Conservation (phyloP, 2,888 invertebrate species). For the Alentia gelatinosa region DNA sequence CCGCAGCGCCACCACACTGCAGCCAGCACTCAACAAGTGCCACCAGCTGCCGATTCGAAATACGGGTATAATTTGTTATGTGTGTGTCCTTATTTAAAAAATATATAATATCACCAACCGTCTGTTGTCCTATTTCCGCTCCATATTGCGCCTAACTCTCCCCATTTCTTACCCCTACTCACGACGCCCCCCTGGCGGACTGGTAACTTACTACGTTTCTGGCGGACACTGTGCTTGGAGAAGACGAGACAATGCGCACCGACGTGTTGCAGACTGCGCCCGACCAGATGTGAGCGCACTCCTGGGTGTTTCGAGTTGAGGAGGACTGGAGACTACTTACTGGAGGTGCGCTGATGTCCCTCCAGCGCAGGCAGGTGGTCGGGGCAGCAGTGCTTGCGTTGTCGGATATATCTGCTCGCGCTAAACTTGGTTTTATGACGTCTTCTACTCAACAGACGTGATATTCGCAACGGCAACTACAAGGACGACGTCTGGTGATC, state of each 20-base stretch:
- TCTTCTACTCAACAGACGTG: too few species aligned
- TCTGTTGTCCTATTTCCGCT: not conserved
- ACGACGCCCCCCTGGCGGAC: not conserved
- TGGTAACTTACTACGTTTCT: too few species aligned
- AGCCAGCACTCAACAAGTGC: conserved; percentile 43
- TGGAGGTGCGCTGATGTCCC: not conserved
- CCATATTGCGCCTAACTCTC: not conserved
- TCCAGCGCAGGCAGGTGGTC: not conserved
- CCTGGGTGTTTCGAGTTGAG: conserved; percentile 16
- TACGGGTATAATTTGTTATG: not conserved
- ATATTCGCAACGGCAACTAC: too few species aligned
- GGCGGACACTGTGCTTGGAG: not conserved
- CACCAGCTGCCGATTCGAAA: not conserved
- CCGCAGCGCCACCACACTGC: not conserved
- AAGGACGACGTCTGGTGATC: too few species aligned
- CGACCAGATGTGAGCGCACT: conserved; percentile 2
- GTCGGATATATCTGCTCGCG: too few species aligned
- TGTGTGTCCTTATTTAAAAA: not conserved
- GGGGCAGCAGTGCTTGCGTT: not conserved
- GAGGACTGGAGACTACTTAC: conserved; percentile 13
- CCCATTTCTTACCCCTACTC: not conserved
- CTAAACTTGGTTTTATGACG: too few species aligned
- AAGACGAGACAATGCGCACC: not conserved
- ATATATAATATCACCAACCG: not conserved
- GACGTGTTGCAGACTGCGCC: not conserved